Evolutionary conservation across 1,140 invertebrate species (phyloP).

Genomic region (Drosophila lacertosa): DNA sequence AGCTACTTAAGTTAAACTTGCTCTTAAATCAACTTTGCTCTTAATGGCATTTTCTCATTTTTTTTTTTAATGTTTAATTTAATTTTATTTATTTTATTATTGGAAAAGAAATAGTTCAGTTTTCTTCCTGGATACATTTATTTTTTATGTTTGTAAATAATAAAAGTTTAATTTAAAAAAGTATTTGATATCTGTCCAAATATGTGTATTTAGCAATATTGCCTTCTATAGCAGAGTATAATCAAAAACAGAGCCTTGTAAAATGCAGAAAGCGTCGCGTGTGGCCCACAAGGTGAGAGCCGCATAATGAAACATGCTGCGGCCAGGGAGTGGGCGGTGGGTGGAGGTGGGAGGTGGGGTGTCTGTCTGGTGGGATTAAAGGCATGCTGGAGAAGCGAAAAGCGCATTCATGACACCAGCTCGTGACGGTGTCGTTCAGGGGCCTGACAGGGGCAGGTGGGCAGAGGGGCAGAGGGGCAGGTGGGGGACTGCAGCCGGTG

Average conservation of each 20-base stretch:
- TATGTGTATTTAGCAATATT: not conserved
- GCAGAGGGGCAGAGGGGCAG: conserved; percentile 3
- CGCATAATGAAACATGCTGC: conserved; percentile 38
- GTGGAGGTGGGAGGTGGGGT: not conserved
- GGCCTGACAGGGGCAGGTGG: conserved; percentile 11
- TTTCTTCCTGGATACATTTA: no score
- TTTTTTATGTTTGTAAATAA: no score
- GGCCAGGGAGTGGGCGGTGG: not conserved
- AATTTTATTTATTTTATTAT: no score
- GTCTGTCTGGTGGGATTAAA: conserved; percentile 42
- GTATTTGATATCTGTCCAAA: no score
- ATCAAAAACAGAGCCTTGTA: conserved; percentile 1
- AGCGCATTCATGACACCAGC: conserved; percentile 44
- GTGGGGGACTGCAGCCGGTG: conserved; percentile 14
- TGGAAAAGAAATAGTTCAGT: no score
- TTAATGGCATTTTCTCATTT: no score
- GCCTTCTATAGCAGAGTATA: not conserved
- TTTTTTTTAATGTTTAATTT: no score
- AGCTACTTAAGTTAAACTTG: no score
- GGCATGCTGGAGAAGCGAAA: conserved; percentile 28
- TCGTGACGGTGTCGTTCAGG: conserved; percentile 8
- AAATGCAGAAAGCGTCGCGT: conserved; percentile 39
- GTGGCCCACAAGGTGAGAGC: conserved; percentile 15
- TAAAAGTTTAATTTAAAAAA: no score
- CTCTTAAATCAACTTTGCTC: no score